Percentiles rank a stretch among this genome's conserved stretches.
Conservation (phyloP, 2,113 vertebrate species). For the Phaethornis superciliosus region DNA sequence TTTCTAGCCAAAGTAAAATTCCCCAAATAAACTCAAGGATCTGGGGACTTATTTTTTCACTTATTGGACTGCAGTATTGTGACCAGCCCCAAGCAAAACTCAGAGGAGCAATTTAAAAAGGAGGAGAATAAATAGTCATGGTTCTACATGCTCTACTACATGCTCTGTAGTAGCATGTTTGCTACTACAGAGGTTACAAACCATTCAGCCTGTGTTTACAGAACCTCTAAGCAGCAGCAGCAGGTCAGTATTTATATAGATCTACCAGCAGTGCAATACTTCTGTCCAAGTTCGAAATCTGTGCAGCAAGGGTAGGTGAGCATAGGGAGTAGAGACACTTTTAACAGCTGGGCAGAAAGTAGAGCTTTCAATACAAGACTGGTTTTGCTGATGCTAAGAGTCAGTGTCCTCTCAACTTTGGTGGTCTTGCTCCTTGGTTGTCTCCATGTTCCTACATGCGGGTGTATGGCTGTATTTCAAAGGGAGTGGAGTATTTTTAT, state of each 20-base stretch:
- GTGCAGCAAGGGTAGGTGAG: neutral
- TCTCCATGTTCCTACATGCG: rapidly evolving
- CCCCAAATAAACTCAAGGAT: neutral
- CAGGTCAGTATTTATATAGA: neutral
- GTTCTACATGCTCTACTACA: too few relatives aligned
- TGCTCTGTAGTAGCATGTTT: too few relatives aligned
- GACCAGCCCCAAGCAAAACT: neutral
- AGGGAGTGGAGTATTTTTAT: rapidly evolving
- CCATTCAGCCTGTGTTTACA: neutral
- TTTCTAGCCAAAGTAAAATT: constrained; percentile 5
- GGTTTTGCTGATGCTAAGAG: neutral
- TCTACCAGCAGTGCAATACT: neutral
- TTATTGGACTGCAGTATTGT: neutral
- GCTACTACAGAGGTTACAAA: neutral
- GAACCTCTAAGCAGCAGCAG: neutral
- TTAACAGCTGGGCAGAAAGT: rapidly evolving
- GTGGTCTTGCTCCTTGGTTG: neutral
- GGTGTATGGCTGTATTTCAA: neutral
- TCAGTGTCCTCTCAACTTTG: neutral
- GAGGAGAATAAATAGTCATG: neutral
- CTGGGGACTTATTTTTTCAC: neutral
- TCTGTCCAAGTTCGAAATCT: neutral
- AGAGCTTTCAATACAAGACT: neutral
- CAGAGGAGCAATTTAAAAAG: neutral
- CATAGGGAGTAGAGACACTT: neutral